phyloP scores from a whole-genome alignment of 23 tunicate species.

The Pegea sp. region DNA sequence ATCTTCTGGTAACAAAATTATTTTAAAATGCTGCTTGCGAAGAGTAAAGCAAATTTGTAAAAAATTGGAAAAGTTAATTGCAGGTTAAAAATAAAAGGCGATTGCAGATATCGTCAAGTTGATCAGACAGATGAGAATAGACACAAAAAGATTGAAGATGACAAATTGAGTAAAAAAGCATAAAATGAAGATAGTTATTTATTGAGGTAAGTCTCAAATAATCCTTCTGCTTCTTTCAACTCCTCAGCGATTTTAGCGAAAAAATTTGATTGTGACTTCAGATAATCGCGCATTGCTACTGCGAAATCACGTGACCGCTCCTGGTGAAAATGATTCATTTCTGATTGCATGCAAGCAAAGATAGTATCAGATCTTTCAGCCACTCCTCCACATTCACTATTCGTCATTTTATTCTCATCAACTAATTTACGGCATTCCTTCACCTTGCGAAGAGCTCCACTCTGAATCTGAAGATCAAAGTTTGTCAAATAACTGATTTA shows the following conservation, averaged over 20 bases:
- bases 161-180: too few relatives aligned
- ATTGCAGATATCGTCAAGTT: too few relatives aligned
- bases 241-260: conserved; percentile 44
- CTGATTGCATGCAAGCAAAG: conserved; percentile 59
- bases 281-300: conserved; percentile 20
- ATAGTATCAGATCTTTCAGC: conserved; percentile 57
- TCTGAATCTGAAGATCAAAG: conserved; percentile 27
- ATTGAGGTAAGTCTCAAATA: too few relatives aligned
- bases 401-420: conserved; percentile 68
- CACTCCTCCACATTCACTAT: conserved; percentile 46
- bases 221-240: conserved; percentile 19
- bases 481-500: not conserved
- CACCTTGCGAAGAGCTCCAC: conserved; percentile 76
- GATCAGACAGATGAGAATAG: too few relatives aligned
- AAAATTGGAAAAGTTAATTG: too few relatives aligned
- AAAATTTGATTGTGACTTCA: conserved; percentile 44
- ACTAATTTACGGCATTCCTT: conserved; percentile 50
- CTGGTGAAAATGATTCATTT: conserved; percentile 61
- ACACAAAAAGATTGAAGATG: too few relatives aligned
- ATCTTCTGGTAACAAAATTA: too few relatives aligned
- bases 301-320: conserved; percentile 47
- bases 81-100: too few relatives aligned
- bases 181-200: too few relatives aligned
- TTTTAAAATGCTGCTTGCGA: too few relatives aligned
- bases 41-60: too few relatives aligned